Percentiles rank a stretch among this genome's conserved stretches.
Conservation (phyloP, 2,888 invertebrate genomes). For the Campoplex nolae region DNA sequence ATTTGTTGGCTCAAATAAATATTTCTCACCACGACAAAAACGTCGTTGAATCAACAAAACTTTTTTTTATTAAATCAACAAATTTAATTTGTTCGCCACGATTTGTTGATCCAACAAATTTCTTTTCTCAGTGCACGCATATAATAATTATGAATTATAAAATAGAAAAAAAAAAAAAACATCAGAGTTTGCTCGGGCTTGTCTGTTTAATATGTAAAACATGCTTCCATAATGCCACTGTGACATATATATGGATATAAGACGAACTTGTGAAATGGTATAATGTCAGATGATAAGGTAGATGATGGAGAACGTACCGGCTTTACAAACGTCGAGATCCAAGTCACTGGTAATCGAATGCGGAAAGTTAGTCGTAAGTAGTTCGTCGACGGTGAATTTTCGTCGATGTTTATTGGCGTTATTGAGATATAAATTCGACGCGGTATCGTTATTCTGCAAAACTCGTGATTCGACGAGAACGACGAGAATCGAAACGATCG, state of each 20-base stretch:
- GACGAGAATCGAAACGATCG: slow-evolving; percentile 70
- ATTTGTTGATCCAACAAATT: too few relatives aligned
- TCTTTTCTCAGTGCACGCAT: background rate
- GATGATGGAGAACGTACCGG: slow-evolving; percentile 87
- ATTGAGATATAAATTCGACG: slow-evolving; percentile 16
- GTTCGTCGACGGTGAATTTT: slow-evolving; percentile 89
- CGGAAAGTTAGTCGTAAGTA: slow-evolving; percentile 88
- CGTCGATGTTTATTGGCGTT: slow-evolving; percentile 66
- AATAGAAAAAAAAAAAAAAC: too few relatives aligned
- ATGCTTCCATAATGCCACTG: background rate
- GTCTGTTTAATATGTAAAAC: slow-evolving; percentile 4
- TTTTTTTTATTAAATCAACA: too few relatives aligned
- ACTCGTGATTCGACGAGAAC: slow-evolving; percentile 66
- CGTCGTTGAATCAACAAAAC: too few relatives aligned
- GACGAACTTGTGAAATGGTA: slow-evolving; percentile 33
- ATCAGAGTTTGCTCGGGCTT: slow-evolving; percentile 21
- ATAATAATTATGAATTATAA: background rate
- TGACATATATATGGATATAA: background rate
- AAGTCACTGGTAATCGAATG: slow-evolving; percentile 90
- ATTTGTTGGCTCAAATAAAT: too few relatives aligned
- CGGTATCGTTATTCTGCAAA: slow-evolving; percentile 68
- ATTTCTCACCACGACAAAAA: too few relatives aligned
- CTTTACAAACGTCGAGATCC: slow-evolving; percentile 94
- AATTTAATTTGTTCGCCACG: too few relatives aligned
- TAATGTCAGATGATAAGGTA: slow-evolving; percentile 25